Percentiles rank a stretch among this genome's conserved stretches.
phyloP scores from a whole-genome alignment of 1,140 invertebrate species.

The Acromyrmex heyeri region DNA sequence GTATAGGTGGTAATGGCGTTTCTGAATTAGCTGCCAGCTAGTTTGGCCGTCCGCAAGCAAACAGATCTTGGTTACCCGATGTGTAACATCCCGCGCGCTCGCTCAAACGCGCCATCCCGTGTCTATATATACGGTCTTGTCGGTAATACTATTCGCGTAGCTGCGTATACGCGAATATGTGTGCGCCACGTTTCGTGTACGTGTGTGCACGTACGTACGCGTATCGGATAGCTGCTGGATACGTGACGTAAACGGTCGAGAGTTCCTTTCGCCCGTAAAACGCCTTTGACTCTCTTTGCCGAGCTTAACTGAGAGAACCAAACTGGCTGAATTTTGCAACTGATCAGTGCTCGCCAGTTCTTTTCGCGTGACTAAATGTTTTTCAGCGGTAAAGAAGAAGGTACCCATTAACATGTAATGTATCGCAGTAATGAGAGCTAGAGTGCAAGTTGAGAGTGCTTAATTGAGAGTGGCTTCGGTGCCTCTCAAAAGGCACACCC shows the following conservation, averaged over 20 bases:
- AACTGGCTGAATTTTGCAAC: not conserved
- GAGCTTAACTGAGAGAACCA: not conserved
- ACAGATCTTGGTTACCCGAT: conserved; percentile 87
- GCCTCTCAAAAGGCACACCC: too few species aligned
- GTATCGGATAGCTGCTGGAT: conserved; percentile 27
- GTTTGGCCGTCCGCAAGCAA: conserved; percentile 86
- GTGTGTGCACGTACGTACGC: conserved; percentile 16
- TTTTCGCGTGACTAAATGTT: not conserved
- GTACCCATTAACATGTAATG: not conserved
- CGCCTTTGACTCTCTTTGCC: conserved; percentile 46
- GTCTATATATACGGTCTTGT: conserved; percentile 73
- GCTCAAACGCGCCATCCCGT: conserved; percentile 76
- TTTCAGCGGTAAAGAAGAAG: not conserved
- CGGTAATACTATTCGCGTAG: conserved; percentile 62
- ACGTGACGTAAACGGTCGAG: conserved; percentile 45
- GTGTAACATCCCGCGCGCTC: conserved; percentile 85
- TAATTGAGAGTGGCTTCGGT: not conserved
- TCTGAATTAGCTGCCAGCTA: conserved; percentile 86
- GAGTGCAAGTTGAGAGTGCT: not conserved
- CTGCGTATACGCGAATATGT: conserved; percentile 7
- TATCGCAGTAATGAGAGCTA: not conserved
- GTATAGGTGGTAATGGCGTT: conserved; percentile 86
- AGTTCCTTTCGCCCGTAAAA: conserved; percentile 30
- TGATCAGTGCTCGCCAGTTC: not conserved
- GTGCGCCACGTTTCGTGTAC: not conserved